Evolutionary conservation across 1,140 invertebrate genomes (phyloP).

Genomic region (Polyergus mexicanus): DNA sequence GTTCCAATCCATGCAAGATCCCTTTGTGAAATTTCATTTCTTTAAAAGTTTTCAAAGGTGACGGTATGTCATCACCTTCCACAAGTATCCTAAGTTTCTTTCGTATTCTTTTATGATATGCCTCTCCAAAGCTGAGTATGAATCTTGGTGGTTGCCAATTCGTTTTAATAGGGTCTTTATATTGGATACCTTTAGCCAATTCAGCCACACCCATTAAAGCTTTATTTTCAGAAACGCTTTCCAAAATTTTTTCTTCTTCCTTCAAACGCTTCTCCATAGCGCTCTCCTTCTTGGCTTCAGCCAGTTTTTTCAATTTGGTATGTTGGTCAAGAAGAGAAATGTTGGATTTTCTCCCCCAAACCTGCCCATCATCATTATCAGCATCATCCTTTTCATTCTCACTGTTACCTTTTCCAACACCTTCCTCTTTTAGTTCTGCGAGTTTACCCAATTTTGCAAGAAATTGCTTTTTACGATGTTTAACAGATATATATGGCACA

Average conservation of each 20-base stretch:
- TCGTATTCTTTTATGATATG: slow-evolving; percentile 92
- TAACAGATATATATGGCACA: slow-evolving; percentile 96
- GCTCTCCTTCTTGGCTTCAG: slow-evolving; percentile 97
- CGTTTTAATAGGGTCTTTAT: slow-evolving; percentile 98
- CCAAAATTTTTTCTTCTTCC: slow-evolving; percentile 99
- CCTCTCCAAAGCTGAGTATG: slow-evolving; percentile 90
- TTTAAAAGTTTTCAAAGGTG: slow-evolving; percentile 95
- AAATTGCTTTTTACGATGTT: slow-evolving; percentile 94
- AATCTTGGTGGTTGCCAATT: slow-evolving; percentile 96
- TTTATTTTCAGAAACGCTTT: slow-evolving; percentile 98
- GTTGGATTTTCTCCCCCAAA: slow-evolving; percentile 96
- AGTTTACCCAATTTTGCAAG: slow-evolving; percentile 92
- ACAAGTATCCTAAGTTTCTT: slow-evolving; percentile 95
- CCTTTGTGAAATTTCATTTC: slow-evolving; percentile 99
- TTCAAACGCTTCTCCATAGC: slow-evolving; percentile 97
- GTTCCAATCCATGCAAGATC: slow-evolving; percentile 92
- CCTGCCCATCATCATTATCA: slow-evolving; percentile 92
- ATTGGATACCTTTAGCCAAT: slow-evolving; percentile 98
- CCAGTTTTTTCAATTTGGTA: slow-evolving; percentile 97
- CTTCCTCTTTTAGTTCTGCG: slow-evolving; percentile 88
- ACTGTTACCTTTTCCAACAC: slow-evolving; percentile 89
- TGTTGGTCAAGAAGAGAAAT: slow-evolving; percentile 98
- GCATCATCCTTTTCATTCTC: slow-evolving; percentile 93
- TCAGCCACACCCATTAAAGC: slow-evolving; percentile 98
- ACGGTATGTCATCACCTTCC: slow-evolving; percentile 97